Base-by-base conservation (phyloP, 1,140 invertebrate species). In the Paralvinella palmiformis region DNA sequence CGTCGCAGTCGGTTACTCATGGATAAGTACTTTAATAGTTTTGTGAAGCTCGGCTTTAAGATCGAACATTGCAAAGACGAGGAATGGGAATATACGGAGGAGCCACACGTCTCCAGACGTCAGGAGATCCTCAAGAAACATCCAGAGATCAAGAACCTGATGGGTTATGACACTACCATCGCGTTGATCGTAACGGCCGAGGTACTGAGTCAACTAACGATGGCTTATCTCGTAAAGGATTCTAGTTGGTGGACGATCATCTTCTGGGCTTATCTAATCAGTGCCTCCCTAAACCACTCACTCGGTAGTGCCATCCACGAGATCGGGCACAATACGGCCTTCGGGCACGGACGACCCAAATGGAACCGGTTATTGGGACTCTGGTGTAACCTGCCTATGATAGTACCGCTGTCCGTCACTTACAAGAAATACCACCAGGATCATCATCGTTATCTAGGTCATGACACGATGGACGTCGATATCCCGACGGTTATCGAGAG, bases 361-460 rank as follows among this genome's bases (percentile, higher is more conserved):
- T 63, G 69, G 24, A 81, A 81, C 65, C 63, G 79, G 35, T 32
- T 77, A 1, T 67, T 81, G 10, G 78, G 77, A 32, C 68, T 79
- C n/a, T 72, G 74, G 66, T 75, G 73, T 55, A 81, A 81, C 59
- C 69, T 81, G 20, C 78, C 79, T 5, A 68, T 80, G 7, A 75
- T 68, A 13, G 70, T 77, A 20, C 80, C 80, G 5, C 75, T 79
- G 71, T 75, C 79, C 3, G 73, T 80, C 6, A 75, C 76, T n/a
- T 81, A 79, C 69, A 74, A 73, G 69, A 78, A 79, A 53, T 81
- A 80, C 62, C 80, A 81, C 62, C 61, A 73, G 6, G 78, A 80
- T 59, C 80, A 81, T 67, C 80, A 81, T 62, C 31, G 66, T 4
- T 78, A 74, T 57, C 69, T 79, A 10, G 74, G 76, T 0, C 74